A percentile compares a stretch with the other conserved stretches of the same genome.
Conservation (phyloP, 1,140 invertebrate species). For the Drosophila chauvacae region DNA sequence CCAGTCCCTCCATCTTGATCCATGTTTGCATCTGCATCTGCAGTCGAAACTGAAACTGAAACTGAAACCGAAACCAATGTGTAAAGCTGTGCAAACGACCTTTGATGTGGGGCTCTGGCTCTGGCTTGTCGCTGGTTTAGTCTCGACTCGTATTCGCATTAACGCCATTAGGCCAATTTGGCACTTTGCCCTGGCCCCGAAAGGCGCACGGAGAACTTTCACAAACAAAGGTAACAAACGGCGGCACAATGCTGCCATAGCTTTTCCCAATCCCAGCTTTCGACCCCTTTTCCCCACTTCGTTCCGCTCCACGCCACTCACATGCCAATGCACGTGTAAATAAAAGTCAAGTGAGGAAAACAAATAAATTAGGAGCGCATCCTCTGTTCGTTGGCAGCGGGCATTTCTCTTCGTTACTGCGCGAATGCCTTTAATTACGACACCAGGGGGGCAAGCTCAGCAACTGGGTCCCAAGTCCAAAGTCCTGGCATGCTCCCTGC, state of each 20-base stretch:
- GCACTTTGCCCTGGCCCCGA: conserved; percentile 66
- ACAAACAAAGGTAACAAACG: conserved; percentile 73
- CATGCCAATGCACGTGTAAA: conserved; percentile 79
- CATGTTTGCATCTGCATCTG: conserved; percentile 7
- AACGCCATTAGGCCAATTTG: conserved; percentile 82
- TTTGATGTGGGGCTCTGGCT: conserved; percentile 50
- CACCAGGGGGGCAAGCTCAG: conserved; percentile 37
- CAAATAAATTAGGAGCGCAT: conserved; percentile 64
- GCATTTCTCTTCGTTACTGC: conserved; percentile 75
- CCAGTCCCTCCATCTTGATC: conserved; percentile 17
- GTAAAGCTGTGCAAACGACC: conserved; percentile 59
- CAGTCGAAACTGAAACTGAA: conserved; percentile 4
- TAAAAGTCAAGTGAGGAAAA: conserved; percentile 78
- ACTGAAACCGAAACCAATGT: conserved; percentile 12
- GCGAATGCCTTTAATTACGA: conserved; percentile 76
- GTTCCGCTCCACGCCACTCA: conserved; percentile 30
- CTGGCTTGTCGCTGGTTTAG: conserved; percentile 50
- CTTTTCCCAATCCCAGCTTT: conserved; percentile 1
- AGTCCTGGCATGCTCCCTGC: conserved; percentile 7
- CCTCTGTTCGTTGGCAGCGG: conserved; percentile 46
- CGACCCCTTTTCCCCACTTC: not conserved
- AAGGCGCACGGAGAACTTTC: conserved; percentile 59
- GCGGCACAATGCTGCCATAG: conserved; percentile 33
- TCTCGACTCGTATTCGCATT: conserved; percentile 79
- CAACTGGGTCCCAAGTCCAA: conserved; percentile 41